A percentile compares a stretch with the other conserved stretches of the same genome.
phyloP scores from a whole-genome alignment of 1,140 invertebrate genomes.

The Centruroides sculpturatus region DNA sequence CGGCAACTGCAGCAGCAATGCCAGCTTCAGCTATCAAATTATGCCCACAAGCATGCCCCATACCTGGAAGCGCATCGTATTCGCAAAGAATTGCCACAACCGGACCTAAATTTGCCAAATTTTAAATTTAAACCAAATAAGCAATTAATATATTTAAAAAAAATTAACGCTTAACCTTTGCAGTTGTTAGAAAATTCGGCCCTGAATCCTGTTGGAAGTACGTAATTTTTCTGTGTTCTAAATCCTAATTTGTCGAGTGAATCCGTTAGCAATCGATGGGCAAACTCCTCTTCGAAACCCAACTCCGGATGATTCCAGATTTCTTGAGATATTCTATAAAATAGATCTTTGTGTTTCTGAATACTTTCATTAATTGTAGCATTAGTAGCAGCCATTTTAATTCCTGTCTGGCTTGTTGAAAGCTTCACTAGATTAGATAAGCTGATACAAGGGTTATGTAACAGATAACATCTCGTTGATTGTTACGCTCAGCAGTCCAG shows the following conservation, averaged over 20 bases:
- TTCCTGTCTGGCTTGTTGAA: too few species aligned
- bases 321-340: constrained; percentile 5
- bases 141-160: too few species aligned
- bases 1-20: constrained; percentile 23
- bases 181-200: constrained; percentile 15
- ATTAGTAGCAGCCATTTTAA: too few species aligned
- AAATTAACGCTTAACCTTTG: too few species aligned
- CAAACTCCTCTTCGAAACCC: constrained; percentile 25
- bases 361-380: too few species aligned
- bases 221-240: constrained; percentile 22
- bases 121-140: background rate
- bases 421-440: too few species aligned
- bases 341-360: background rate
- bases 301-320: constrained; percentile 29
- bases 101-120: constrained; percentile 6
- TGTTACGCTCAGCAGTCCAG: too few species aligned
- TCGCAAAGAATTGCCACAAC: constrained; percentile 27
- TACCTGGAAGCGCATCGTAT: constrained; percentile 30
- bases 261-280: constrained; percentile 24
- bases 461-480: too few species aligned
- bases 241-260: constrained; percentile 23
- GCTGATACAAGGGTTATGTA: too few species aligned
- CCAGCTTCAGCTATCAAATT: constrained; percentile 31
- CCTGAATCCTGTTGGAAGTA: constrained; percentile 26
- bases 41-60: constrained; percentile 31